phyloP scores from a whole-genome alignment of 2,797 vertebrate genomes.

The Aphelocoma californica region DNA sequence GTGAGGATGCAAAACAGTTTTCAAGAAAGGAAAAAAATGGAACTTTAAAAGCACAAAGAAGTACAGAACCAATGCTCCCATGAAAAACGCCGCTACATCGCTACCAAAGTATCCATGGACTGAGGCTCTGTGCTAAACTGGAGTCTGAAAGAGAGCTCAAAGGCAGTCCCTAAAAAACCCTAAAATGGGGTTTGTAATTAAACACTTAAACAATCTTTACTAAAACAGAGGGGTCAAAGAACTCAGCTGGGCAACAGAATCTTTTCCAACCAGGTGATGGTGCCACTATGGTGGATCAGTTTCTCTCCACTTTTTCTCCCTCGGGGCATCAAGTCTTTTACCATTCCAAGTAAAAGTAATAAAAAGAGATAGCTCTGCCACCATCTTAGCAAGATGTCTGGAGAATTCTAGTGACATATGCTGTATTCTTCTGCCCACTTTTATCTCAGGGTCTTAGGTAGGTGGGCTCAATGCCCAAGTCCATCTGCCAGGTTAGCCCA shows the following conservation, averaged over 20 bases:
- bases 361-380: conserved; percentile 61
- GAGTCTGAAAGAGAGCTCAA: neutral
- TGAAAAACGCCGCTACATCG: conserved; percentile 29
- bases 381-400: conserved; percentile 66
- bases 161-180: conserved; percentile 33
- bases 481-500: conserved; percentile 78
- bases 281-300: neutral
- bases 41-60: conserved; percentile 35
- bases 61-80: conserved; percentile 22
- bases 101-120: conserved; percentile 24
- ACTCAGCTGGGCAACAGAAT: conserved; percentile 50
- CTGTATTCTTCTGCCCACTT: conserved; percentile 50
- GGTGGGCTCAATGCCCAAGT: conserved; percentile 28
- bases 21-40: neutral
- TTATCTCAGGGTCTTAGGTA: conserved; percentile 39
- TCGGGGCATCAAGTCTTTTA: conserved; percentile 42
- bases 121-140: conserved; percentile 13
- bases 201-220: conserved; percentile 38
- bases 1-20: conserved; percentile 21
- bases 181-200: conserved; percentile 50
- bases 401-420: conserved; percentile 54
- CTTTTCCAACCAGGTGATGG: conserved; percentile 41
- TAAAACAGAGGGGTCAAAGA: conserved; percentile 26
- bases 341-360: conserved; percentile 67
- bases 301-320: conserved; percentile 33